These are phyloP conservation scores for Syngnathus acus DNA, from an alignment of 2,797 vertebrate genomes.

Conservation along the genomic window DNA sequence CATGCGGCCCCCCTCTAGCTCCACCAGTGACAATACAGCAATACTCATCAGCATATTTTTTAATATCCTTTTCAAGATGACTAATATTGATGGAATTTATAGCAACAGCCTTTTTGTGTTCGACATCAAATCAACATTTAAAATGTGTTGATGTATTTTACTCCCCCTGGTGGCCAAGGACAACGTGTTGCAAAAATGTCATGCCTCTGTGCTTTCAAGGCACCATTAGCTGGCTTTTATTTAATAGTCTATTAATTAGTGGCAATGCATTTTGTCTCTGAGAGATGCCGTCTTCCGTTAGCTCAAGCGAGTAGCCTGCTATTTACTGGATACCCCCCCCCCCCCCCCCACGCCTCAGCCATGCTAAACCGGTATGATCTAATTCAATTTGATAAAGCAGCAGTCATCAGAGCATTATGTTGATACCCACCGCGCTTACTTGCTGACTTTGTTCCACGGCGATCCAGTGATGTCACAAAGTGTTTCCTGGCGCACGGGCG, in stretches of 20 bases:
- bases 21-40: too few species aligned
- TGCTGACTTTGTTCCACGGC: slow-evolving; percentile 28
- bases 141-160: not conserved
- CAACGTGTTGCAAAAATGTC: too few species aligned
- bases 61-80: too few species aligned
- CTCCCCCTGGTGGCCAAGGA: not conserved
- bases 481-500: not conserved
- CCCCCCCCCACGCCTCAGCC: slow-evolving; percentile 24
- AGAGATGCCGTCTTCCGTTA: not conserved
- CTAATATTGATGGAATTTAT: too few species aligned
- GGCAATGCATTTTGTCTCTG: slow-evolving; percentile 53
- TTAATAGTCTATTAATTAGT: slow-evolving; percentile 70
- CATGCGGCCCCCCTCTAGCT: too few species aligned
- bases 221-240: slow-evolving; percentile 51
- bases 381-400: slow-evolving; percentile 58
- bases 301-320: slow-evolving; percentile 17
- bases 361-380: slow-evolving; percentile 43
- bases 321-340: slow-evolving; percentile 36
- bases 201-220: slow-evolving; percentile 47
- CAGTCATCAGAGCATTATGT: slow-evolving; percentile 52
- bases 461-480: slow-evolving; percentile 32
- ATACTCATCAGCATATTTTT: too few species aligned
- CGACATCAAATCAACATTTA: not conserved
- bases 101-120: too few species aligned
- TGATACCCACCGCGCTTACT: slow-evolving; percentile 40